A percentile compares a stretch with the other conserved stretches of the same genome.
phyloP scores from a whole-genome alignment of 2,797 vertebrate genomes.

The Tachyglossus aculeatus region DNA sequence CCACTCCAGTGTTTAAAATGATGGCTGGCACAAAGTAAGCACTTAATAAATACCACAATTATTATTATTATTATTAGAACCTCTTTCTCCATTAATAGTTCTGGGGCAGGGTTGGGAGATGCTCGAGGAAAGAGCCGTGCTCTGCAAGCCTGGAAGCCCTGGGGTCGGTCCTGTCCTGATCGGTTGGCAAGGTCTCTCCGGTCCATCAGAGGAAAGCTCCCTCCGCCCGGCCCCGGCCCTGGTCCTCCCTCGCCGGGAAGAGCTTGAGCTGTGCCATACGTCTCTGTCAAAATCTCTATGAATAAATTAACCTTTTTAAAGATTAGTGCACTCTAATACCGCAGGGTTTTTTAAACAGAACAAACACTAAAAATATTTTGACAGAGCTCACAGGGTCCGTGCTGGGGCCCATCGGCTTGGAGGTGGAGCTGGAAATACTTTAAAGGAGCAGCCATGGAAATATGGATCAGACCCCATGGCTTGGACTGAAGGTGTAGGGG shows the following conservation, averaged over 20 bases:
- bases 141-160: not conserved
- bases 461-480: not conserved
- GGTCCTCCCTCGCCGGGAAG: slow-evolving; percentile 80
- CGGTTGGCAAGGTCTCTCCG: slow-evolving; percentile 80
- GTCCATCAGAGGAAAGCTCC: slow-evolving; percentile 44
- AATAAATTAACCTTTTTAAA: slow-evolving; percentile 99
- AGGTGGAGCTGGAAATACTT: slow-evolving; percentile 14
- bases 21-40: no score
- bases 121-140: no score
- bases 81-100: no score
- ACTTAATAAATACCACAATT: no score
- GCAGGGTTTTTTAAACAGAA: slow-evolving; percentile 91
- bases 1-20: no score
- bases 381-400: slow-evolving; percentile 80
- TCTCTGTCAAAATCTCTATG: slow-evolving; percentile 99
- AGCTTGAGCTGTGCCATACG: slow-evolving; percentile 87
- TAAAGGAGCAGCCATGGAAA: slow-evolving; percentile 65
- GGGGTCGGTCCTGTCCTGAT: slow-evolving; percentile 19
- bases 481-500: not conserved
- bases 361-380: slow-evolving; percentile 84
- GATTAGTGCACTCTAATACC: slow-evolving; percentile 99
- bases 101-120: not conserved
- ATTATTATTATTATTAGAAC: no score
- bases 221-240: slow-evolving; percentile 51
- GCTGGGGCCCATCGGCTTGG: slow-evolving; percentile 45